These are phyloP conservation scores for Cheilosia scutellata DNA, from an alignment of 2,888 invertebrate genomes.

Conservation along the genomic window DNA sequence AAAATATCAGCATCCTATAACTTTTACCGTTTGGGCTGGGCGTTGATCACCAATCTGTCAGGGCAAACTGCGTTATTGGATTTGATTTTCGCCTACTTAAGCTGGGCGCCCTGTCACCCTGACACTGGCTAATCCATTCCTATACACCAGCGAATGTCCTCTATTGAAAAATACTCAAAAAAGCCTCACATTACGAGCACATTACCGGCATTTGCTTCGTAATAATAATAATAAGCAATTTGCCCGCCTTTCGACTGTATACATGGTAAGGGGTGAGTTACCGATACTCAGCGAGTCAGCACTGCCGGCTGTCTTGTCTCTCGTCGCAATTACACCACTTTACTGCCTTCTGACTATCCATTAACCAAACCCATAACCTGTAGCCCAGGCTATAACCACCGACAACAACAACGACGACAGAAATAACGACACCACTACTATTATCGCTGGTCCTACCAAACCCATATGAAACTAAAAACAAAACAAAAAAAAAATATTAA, in stretches of 20 bases:
- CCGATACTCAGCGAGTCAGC: constrained; percentile 25
- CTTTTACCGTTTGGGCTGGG: too few species aligned
- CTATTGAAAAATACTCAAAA: constrained; percentile 24
- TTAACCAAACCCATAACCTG: constrained; percentile 71
- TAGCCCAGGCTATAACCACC: constrained; percentile 40
- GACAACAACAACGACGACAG: constrained; percentile 22
- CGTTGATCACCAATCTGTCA: too few species aligned
- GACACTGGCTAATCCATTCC: constrained; percentile 6
- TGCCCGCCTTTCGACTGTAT: constrained; percentile 54
- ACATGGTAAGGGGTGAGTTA: constrained; percentile 32
- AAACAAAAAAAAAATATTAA: constrained; percentile 49
- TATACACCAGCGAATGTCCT: neutral
- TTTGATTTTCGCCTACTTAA: too few species aligned
- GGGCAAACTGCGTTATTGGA: too few species aligned
- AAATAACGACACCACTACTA: constrained; percentile 34
- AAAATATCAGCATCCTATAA: too few species aligned
- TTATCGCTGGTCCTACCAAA: constrained; percentile 43
- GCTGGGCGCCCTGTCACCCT: neutral
- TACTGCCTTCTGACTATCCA: constrained; percentile 59
- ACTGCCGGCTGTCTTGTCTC: constrained; percentile 66
- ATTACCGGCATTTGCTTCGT: constrained; percentile 69
- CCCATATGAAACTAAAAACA: constrained; percentile 20
- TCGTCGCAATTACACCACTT: constrained; percentile 64
- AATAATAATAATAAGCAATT: constrained; percentile 75
- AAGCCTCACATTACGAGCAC: constrained; percentile 44